Conservation (phyloP, 1,140 invertebrate species). For the Cydia pomonella region DNA sequence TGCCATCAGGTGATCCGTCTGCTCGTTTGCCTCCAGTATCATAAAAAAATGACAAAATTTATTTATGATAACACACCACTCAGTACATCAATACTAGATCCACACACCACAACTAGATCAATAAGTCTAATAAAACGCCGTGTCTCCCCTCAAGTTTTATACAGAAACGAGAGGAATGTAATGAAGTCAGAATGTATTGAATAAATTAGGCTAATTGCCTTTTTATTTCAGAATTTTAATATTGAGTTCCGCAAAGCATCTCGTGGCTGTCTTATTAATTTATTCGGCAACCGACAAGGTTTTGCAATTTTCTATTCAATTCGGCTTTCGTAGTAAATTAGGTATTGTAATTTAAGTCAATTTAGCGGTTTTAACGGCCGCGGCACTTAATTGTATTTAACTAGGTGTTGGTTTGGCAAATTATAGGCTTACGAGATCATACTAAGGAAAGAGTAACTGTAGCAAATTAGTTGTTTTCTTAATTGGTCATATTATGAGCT, state of each 20-base stretch:
- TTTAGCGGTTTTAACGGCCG: slow-evolving; percentile 30
- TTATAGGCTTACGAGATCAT: slow-evolving; percentile 13
- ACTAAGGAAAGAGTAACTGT: not conserved
- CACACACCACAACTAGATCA: too few species aligned
- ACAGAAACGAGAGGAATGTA: slow-evolving; percentile 8
- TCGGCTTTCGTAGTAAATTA: slow-evolving; percentile 32
- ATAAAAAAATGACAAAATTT: too few species aligned
- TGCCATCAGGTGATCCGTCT: too few species aligned
- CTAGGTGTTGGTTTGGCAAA: slow-evolving; percentile 29
- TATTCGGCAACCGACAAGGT: slow-evolving; percentile 31
- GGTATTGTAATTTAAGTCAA: slow-evolving; percentile 33
- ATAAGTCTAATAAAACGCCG: slow-evolving; percentile 4
- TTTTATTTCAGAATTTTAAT: slow-evolving; percentile 29
- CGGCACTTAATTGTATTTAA: slow-evolving; percentile 30
- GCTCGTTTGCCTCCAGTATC: too few species aligned
- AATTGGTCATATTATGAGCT: too few species aligned
- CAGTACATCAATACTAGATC: not conserved
- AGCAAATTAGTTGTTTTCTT: not conserved
- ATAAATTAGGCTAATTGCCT: slow-evolving; percentile 31
- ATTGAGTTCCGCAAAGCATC: slow-evolving; percentile 32
- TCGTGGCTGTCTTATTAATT: slow-evolving; percentile 31
- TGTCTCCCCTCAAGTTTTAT: not conserved
- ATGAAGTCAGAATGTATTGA: slow-evolving; percentile 29
- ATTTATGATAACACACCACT: too few species aligned
- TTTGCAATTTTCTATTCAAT: slow-evolving; percentile 34